Percentiles rank a stretch among this genome's conserved stretches.
Conservation (phyloP, 2,113 vertebrate genomes). For the Murina feae region DNA sequence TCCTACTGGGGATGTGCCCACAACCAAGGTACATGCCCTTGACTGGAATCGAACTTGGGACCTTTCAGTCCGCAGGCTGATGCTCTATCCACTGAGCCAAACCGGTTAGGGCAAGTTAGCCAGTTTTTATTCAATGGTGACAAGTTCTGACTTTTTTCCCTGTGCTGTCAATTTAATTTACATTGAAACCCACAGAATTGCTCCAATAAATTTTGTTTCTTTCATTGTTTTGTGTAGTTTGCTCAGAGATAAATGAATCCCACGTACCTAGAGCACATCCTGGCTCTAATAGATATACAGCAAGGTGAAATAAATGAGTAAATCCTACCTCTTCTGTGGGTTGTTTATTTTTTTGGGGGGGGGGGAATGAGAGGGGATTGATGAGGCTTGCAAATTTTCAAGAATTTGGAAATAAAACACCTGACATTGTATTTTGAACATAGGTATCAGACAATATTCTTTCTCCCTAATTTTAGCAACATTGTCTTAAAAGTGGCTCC, state of each 20-base stretch:
- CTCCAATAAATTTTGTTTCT: not conserved
- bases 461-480: not conserved
- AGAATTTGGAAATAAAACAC: not conserved
- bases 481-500: not conserved
- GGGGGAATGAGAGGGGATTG: no score
- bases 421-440: not conserved
- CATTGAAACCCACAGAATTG: not conserved
- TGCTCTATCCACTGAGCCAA: no score
- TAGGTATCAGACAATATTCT: not conserved
- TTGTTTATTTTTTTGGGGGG: no score
- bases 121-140: not conserved
- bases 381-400: not conserved
- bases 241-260: not conserved
- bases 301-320: slow-evolving; percentile 4
- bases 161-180: not conserved
- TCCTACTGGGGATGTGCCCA: no score
- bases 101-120: no score
- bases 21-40: no score
- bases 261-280: not conserved
- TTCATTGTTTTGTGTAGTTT: not conserved
- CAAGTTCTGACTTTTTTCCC: not conserved
- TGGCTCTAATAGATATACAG: not conserved
- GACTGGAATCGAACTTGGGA: no score
- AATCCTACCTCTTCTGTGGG: not conserved
- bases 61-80: no score